Conservation (phyloP, 2,888 invertebrate genomes). For the Macrosiphum euphorbiae region DNA sequence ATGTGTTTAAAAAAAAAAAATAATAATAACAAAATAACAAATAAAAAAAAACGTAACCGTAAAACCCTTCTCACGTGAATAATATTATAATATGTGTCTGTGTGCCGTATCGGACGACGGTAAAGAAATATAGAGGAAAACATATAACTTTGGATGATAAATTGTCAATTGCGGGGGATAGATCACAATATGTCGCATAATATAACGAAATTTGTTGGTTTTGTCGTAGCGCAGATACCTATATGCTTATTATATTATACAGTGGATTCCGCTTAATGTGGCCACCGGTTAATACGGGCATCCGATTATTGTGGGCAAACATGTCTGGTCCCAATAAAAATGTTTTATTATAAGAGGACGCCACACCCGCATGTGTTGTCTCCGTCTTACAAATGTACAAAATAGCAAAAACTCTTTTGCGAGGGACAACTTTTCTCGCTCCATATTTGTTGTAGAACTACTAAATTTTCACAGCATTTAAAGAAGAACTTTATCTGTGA, state of each 20-base stretch:
- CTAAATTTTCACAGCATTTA: too few species aligned
- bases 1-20: not conserved
- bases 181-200: not conserved
- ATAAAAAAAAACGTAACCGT: not conserved
- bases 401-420: too few species aligned
- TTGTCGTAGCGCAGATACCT: not conserved
- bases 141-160: not conserved
- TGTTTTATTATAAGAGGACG: too few species aligned
- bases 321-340: too few species aligned
- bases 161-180: not conserved
- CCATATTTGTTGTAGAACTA: too few species aligned
- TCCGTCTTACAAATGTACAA: too few species aligned
- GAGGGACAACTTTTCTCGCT: too few species aligned
- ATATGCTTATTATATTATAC: not conserved
- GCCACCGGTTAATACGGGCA: too few species aligned
- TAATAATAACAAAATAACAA: not conserved
- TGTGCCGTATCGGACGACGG: conserved; percentile 24
- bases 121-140: not conserved
- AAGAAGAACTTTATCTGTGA: too few species aligned
- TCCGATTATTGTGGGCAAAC: too few species aligned
- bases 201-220: not conserved
- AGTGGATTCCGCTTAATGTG: too few species aligned
- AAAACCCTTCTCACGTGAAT: not conserved
- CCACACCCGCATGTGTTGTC: too few species aligned
- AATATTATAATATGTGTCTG: not conserved